phyloP scores from a whole-genome alignment of 23 tunicate species.

The Clavelina lepadiformis region DNA sequence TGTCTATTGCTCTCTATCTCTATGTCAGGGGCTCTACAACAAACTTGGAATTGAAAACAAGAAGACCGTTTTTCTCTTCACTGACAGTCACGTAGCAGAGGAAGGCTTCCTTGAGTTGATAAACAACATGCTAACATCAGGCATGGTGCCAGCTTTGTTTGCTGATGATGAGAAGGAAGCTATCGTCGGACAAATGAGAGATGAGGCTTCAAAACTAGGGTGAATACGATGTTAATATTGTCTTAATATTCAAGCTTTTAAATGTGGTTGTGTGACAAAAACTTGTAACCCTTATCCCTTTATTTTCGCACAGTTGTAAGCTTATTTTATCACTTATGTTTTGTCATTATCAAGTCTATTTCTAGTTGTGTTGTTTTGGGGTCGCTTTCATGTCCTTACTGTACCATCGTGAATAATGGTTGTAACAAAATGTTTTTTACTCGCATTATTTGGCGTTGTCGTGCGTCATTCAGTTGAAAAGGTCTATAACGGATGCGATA shows the following conservation, averaged over 20 bases:
- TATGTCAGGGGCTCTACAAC: slow-evolving; percentile 78
- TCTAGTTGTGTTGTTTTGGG: no score
- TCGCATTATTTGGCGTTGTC: no score
- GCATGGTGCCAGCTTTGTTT: slow-evolving; percentile 97
- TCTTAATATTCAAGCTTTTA: no score
- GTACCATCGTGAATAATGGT: no score
- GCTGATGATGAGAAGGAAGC: slow-evolving; percentile 99
- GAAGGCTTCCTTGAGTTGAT: slow-evolving; percentile 99
- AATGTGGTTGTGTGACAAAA: no score
- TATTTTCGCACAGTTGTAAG: not conserved
- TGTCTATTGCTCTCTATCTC: not conserved
- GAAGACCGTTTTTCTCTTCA: slow-evolving; percentile 88
- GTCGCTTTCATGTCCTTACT: no score
- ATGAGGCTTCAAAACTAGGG: slow-evolving; percentile 85
- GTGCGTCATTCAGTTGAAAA: no score
- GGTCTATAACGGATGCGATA: no score
- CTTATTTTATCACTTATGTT: not conserved
- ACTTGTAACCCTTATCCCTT: no score
- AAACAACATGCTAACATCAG: slow-evolving; percentile 99
- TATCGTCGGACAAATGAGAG: slow-evolving; percentile 89
- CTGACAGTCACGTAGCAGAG: slow-evolving; percentile 99
- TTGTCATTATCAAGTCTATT: not conserved
- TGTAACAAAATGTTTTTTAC: no score
- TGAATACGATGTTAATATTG: slow-evolving; percentile 14
- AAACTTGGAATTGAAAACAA: slow-evolving; percentile 93